These are phyloP conservation scores for Distichodus sexfasciatus DNA, from an alignment of 2,797 vertebrate species.

Conservation along the genomic window DNA sequence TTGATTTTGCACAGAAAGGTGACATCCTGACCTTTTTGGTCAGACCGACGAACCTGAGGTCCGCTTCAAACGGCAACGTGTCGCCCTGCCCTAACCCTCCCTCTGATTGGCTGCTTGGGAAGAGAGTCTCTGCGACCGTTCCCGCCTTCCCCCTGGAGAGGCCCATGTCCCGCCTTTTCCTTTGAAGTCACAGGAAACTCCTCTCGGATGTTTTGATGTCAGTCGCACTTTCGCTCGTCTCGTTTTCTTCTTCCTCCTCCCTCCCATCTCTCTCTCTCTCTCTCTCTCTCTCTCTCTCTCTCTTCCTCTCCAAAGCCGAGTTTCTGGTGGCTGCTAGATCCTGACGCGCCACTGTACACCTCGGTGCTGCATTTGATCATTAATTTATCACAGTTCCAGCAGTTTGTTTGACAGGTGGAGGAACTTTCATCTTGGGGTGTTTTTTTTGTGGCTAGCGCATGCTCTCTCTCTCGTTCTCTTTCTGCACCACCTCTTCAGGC, in stretches of 20 bases:
- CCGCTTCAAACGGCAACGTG: slow-evolving; percentile 49
- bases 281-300: slow-evolving; percentile 22
- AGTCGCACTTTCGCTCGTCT: slow-evolving; percentile 70
- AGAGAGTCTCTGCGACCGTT: slow-evolving; percentile 24
- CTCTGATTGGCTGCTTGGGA: slow-evolving; percentile 41
- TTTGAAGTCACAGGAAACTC: slow-evolving; percentile 57
- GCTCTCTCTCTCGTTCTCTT: slow-evolving; percentile 38
- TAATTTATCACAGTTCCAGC: slow-evolving; percentile 96
- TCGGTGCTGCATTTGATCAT: slow-evolving; percentile 90
- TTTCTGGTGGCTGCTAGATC: slow-evolving; percentile 80
- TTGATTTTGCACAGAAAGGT: slow-evolving; percentile 34
- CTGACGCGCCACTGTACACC: slow-evolving; percentile 80
- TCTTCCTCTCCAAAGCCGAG: slow-evolving; percentile 63
- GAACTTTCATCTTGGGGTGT: slow-evolving; percentile 89
- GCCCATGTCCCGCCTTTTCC: slow-evolving; percentile 48
- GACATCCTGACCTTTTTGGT: slow-evolving; percentile 20
- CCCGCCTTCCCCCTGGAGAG: slow-evolving; percentile 45
- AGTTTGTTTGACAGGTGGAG: slow-evolving; percentile 95
- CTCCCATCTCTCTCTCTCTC: slow-evolving; percentile 6
- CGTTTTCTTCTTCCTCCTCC: slow-evolving; percentile 34
- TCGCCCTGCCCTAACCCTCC: slow-evolving; percentile 4
- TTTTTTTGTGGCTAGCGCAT: slow-evolving; percentile 74
- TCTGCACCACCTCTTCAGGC: slow-evolving; percentile 61
- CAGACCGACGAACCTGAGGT: too few relatives aligned
- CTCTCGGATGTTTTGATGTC: slow-evolving; percentile 73